Evolutionary conservation across 2,888 invertebrate genomes (phyloP), one percentile per base, ranked within the genome.

Genomic region (Steinernema hermaphroditum): DNA sequence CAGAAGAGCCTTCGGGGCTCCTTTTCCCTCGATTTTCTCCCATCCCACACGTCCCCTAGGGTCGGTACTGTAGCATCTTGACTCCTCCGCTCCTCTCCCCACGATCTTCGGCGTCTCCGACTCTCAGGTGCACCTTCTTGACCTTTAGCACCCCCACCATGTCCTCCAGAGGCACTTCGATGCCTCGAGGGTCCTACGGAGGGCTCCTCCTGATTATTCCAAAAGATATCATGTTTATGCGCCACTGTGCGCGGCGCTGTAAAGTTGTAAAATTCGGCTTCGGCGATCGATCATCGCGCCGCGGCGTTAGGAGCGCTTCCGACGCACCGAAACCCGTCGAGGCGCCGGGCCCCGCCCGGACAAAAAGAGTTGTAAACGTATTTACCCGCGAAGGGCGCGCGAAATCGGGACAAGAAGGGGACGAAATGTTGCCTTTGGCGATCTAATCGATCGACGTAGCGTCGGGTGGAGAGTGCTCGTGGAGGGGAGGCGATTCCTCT

Each of bases 371-470:
- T 54, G 54, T 54, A 54, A 9, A 24, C 27, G 27, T 27, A 24
- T 54, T 54, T 54, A 54, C 54, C 37, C 12, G 37, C 22, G 54
- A 27, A 54, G 54, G 27, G 54, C 54, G 54, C 54, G 54, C 54
- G 54, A 54, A 54, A 54, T 16, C 27, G 22, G 27, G 12, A 16
- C 6, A 2, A 16, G 8, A 19, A 22, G 16, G 27, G 22, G 54
- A 27, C 6, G 49, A 54, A 27, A 22, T 19, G 54, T 22, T 54
- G 54, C 6, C 37, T 54, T 54, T 12, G 12, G 54, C 9, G 27
- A n/a, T n/a, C n/a, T n/a, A 4, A 54, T 54, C 54, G 54, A 54
- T 54, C 27, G 54, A 27, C 14, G 6, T n/a, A 6, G 12, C 49
- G 49, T 6, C 19, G 6, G 12, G 14, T 19, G 41, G 41, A 14